Evolutionary conservation across 2,797 vertebrate genomes (phyloP).

Genomic region (Halcyon chelicuti): DNA sequence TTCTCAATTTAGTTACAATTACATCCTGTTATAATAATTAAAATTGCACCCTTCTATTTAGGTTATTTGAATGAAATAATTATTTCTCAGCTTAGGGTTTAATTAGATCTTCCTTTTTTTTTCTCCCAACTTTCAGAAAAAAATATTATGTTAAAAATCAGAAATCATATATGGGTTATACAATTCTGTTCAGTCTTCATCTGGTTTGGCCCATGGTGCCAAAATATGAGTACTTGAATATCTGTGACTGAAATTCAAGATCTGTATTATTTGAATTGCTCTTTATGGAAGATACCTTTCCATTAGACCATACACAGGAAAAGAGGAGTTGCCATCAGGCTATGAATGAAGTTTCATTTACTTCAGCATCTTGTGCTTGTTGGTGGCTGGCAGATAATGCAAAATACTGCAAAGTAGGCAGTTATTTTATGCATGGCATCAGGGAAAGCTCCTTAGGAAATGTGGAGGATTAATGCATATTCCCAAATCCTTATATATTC

Average conservation of each 20-base stretch:
- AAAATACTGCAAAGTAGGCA: not conserved
- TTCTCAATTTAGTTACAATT: constrained; percentile 72
- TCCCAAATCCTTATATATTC: not conserved
- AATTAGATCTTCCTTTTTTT: constrained; percentile 29
- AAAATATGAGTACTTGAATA: not conserved
- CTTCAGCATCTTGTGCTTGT: not conserved
- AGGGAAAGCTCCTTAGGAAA: constrained; percentile 39
- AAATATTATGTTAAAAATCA: constrained; percentile 4
- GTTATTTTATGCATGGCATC: not conserved
- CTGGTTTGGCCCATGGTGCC: not conserved
- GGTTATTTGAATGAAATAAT: constrained; percentile 63
- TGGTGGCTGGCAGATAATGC: not conserved
- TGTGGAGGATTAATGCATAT: not conserved
- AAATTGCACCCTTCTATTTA: constrained; percentile 59
- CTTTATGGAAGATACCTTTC: not conserved
- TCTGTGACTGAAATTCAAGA: not conserved
- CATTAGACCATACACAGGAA: not conserved
- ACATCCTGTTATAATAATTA: constrained; percentile 69
- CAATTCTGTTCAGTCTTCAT: not conserved
- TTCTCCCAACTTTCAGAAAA: constrained; percentile 31
- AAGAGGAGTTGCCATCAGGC: not conserved
- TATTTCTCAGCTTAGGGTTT: constrained; percentile 58
- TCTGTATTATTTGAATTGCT: not conserved
- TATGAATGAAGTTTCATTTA: not conserved
- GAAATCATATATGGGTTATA: not conserved